phyloP scores from a whole-genome alignment of 2,888 invertebrate species.

The Nephrotoma appendiculata region DNA sequence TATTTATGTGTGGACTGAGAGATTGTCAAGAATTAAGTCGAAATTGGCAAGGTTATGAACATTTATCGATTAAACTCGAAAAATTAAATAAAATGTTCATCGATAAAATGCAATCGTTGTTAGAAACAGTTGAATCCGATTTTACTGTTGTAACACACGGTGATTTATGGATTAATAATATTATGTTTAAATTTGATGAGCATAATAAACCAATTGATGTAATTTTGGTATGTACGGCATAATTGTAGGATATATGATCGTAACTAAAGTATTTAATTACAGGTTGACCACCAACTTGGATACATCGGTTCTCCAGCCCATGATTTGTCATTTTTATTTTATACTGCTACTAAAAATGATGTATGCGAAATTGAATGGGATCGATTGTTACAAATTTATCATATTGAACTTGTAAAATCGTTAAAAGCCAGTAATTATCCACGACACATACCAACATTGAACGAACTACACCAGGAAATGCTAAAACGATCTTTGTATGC shows the following conservation, averaged over 20 bases:
- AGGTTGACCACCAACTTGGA: background rate
- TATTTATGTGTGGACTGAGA: no score
- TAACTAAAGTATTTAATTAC: no score
- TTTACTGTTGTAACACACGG: conserved; percentile 21
- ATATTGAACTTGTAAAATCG: background rate
- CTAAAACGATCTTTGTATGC: background rate
- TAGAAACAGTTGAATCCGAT: background rate
- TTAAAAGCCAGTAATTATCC: background rate
- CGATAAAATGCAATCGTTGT: no score
- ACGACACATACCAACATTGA: background rate
- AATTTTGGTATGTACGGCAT: conserved; percentile 10
- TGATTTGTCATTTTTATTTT: background rate
- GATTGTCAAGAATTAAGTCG: background rate
- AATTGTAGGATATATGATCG: no score
- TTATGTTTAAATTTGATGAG: conserved; percentile 26
- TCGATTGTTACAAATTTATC: no score
- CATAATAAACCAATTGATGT: conserved; percentile 20
- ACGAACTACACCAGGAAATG: background rate
- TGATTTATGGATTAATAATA: conserved; percentile 29
- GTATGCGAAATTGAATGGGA: background rate
- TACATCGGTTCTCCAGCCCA: background rate
- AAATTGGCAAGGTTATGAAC: background rate
- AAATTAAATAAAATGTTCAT: no score
- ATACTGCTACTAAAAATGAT: background rate
- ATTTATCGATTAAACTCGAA: background rate